phyloP scores from a whole-genome alignment of 2,797 vertebrate genomes.

The Mus minutoides region DNA sequence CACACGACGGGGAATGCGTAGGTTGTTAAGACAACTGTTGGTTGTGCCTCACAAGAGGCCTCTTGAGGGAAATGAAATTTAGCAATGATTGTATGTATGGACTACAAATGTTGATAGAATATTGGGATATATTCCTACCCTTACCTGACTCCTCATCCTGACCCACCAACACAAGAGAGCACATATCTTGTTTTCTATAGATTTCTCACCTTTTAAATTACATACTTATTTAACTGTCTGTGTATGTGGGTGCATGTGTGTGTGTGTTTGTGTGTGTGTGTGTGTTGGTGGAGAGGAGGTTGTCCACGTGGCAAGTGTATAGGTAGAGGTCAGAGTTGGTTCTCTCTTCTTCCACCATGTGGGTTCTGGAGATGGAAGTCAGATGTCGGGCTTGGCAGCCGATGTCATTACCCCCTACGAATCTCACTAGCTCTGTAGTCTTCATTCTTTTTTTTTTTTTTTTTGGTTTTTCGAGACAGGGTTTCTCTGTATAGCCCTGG shows the following conservation, averaged over 20 bases:
- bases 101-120: neutral
- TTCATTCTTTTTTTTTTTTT: constrained; percentile 5
- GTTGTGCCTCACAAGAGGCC: neutral
- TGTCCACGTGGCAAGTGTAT: neutral
- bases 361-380: neutral
- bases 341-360: neutral
- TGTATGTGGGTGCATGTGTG: neutral
- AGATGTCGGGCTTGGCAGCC: neutral
- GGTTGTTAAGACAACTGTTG: neutral
- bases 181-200: neutral
- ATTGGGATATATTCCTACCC: no score
- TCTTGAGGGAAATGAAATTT: neutral
- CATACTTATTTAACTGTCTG: neutral
- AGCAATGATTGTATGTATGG: neutral
- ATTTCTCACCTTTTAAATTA: neutral
- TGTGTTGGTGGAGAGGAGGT: no score
- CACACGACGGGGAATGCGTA: neutral
- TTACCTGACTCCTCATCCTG: neutral
- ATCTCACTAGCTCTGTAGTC: neutral
- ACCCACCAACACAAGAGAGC: neutral
- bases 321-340: neutral
- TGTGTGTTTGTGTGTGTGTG: neutral
- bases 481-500: no score
- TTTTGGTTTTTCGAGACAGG: no score
- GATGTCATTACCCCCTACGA: no score